Evolutionary conservation across 2,113 vertebrate species (phyloP).

Genomic region (Antechinus stuartii): DNA sequence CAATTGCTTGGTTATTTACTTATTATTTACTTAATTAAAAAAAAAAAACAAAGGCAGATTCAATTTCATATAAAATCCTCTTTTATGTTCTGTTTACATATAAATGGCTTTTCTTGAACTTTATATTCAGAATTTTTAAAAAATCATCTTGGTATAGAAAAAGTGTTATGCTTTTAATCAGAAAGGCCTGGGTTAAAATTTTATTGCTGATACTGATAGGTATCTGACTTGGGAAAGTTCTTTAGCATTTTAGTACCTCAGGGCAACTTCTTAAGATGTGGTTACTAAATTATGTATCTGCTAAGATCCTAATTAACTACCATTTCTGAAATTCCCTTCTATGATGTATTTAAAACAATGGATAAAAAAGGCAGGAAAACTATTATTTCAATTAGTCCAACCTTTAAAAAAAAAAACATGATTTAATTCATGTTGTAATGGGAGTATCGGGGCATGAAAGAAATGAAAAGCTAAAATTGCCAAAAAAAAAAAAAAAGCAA

Average conservation of each 20-base stretch:
- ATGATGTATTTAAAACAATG: background rate
- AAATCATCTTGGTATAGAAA: background rate
- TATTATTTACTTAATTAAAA: background rate
- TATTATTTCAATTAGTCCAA: background rate
- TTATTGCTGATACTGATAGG: background rate
- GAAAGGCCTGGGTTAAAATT: background rate
- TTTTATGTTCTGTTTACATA: background rate
- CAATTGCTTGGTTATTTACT: no score
- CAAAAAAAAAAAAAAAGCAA: background rate
- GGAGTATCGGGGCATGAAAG: background rate
- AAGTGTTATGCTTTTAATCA: background rate
- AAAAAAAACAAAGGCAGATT: background rate
- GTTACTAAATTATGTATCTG: background rate
- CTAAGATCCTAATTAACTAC: background rate
- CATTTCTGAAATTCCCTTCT: background rate
- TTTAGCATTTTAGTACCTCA: background rate
- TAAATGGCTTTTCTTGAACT: background rate
- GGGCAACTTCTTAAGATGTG: background rate
- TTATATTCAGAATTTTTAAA: background rate
- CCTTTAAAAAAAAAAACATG: conserved; percentile 28
- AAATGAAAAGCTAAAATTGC: background rate
- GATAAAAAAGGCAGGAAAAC: background rate
- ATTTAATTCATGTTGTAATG: conserved; percentile 9
- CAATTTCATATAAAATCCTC: background rate
- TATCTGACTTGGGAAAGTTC: background rate